Conservation (phyloP, 2,113 vertebrate species). For the Silurus glanis region DNA sequence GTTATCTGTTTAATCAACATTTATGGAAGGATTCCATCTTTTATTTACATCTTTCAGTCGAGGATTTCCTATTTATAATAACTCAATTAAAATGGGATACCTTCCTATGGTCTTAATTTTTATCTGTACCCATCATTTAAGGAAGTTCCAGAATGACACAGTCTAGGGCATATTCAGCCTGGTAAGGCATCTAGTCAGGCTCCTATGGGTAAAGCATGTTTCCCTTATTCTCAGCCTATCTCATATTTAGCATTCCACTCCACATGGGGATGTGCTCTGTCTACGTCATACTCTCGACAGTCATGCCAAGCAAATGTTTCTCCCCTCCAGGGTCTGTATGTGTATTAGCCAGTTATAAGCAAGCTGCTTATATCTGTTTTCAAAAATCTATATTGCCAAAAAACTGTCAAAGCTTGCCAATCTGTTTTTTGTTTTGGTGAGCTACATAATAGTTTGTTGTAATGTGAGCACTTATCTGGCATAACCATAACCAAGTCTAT, state of each 20-base stretch:
- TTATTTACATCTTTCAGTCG: constrained; percentile 52
- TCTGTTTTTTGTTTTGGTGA: constrained; percentile 52
- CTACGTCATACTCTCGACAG: constrained; percentile 26
- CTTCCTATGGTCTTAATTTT: constrained; percentile 65
- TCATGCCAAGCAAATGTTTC: constrained; percentile 48
- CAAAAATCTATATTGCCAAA: background rate
- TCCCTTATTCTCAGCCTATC: constrained; percentile 12
- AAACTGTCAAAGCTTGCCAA: background rate
- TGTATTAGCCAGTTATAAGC: constrained; percentile 1
- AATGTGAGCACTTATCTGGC: background rate
- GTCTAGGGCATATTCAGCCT: constrained; percentile 49
- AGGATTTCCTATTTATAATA: constrained; percentile 64
- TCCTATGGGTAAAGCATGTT: constrained; percentile 33
- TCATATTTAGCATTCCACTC: constrained; percentile 28
- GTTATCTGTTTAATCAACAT: background rate
- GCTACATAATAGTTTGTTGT: constrained; percentile 34
- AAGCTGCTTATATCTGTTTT: constrained; percentile 21
- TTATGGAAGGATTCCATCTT: constrained; percentile 62
- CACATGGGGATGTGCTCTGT: constrained; percentile 36
- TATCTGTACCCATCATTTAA: constrained; percentile 59
- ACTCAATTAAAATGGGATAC: constrained; percentile 62
- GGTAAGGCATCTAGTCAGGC: constrained; percentile 28
- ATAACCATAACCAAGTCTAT: no score
- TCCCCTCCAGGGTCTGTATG: constrained; percentile 5
- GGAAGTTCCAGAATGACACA: constrained; percentile 61